Percentiles rank a stretch among this genome's conserved stretches.
These are phyloP conservation scores for Agrypnia vestita DNA, from an alignment of 1,140 invertebrate genomes.

Conservation along the genomic window DNA sequence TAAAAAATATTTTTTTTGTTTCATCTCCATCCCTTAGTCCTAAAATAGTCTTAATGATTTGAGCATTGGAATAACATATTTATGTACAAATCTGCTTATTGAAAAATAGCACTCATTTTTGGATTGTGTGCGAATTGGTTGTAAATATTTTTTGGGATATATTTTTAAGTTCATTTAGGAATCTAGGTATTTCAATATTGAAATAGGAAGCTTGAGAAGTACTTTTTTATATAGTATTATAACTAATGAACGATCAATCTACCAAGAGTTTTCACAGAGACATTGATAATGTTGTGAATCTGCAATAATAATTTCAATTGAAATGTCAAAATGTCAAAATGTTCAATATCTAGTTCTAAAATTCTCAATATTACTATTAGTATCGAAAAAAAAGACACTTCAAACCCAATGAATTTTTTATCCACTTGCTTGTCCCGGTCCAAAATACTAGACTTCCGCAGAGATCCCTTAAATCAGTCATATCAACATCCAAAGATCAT, in stretches of 20 bases:
- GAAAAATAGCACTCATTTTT: not conserved
- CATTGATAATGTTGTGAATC: too few species aligned
- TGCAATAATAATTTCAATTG: too few species aligned
- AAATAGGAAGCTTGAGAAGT: not conserved
- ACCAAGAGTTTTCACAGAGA: too few species aligned
- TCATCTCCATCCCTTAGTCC: not conserved
- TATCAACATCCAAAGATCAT: too few species aligned
- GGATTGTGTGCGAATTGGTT: not conserved
- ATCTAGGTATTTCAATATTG: not conserved
- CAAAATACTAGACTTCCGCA: too few species aligned
- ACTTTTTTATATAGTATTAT: not conserved
- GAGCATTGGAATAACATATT: constrained; percentile 7
- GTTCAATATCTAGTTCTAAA: too few species aligned
- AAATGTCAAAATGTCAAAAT: too few species aligned
- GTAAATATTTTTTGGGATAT: not conserved
- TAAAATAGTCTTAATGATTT: constrained; percentile 21
- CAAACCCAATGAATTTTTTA: too few species aligned
- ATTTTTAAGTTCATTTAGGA: not conserved
- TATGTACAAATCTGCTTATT: constrained; percentile 13
- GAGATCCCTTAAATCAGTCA: too few species aligned
- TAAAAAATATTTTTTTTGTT: not conserved
- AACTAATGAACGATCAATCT: not conserved
- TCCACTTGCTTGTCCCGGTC: too few species aligned
- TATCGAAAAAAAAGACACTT: too few species aligned
- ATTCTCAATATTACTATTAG: too few species aligned